Evolutionary conservation across 2,797 vertebrate genomes (phyloP), one percentile per base, ranked within the genome.

Genomic region (Echeneis naucrates): DNA sequence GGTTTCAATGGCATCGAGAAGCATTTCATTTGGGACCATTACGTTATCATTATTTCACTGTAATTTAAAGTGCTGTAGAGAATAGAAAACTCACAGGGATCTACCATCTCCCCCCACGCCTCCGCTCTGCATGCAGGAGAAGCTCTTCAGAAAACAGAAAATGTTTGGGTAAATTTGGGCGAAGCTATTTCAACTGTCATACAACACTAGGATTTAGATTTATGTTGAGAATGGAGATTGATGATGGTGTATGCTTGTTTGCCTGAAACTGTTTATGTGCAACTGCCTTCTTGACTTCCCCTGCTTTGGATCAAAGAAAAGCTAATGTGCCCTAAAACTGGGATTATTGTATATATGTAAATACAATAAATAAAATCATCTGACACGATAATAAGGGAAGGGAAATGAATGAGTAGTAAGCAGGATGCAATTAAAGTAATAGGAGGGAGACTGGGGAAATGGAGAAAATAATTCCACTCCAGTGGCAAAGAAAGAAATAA

Each of bases 291-390:
- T 73, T 47, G 26, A 70, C 14, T 38, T 61, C 37, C 51, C 33
- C 38, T 51, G 79, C 61, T 77, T 75, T 59, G 33, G 50, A 61
- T 56, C 10, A 56, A 27, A 44, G 38, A 33, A 26, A 68, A 47
- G 26, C 68, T 75, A 72, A 76, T 73, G 42, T 65, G 38, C 16
- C 40, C 63, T 55, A 23, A 17, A 64, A 35, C 33, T 33, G 42
- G 75, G 42, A 60, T 56, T 63, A 52, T 33, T 63, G 68, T 26
- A 37, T 23, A 65, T 48, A 38, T 65, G 23, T 60, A 74, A 76
- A 69, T 62, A 71, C 38, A 53, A 52, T 75, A 57, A 76, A 81
- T 70, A 60, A 52, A 19, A 68, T 45, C 9, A 47, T 26, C 51
- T 61, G 55, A 60, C 61, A 68, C 51, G 30, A 44, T 62, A 47